Evolutionary conservation across 2,888 invertebrate species (phyloP), one percentile per base, ranked within the genome.

Genomic region (Clivina fossor): DNA sequence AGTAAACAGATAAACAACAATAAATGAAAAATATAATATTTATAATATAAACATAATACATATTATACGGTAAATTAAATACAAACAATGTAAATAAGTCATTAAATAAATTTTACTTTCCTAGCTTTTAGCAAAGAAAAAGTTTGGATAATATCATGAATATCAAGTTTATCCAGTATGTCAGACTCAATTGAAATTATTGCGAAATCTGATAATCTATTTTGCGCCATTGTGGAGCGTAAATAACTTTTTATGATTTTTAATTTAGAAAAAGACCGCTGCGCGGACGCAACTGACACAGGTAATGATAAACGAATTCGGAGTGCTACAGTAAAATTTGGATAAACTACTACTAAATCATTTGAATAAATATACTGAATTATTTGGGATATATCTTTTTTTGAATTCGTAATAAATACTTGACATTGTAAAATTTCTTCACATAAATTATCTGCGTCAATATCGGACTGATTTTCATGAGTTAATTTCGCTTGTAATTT

Each of bases 361-460:
- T 43, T 43, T 15, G 28, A 43, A 26, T 43, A 43, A 15, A 43
- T 44, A 18, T 30, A 28, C 18, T 44, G 19, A 28, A 44, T 9
- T 30, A 44, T 44, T 19, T 44, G 44, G 18, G 5, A 30, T 46
- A 58, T 40, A 56, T 56, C 55, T 44, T 60, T 58, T 48, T 56
- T 58, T 38, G 44, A 58, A 53, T 58, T 58, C 50, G 53, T 43
- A 38, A 58, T 53, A 61, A 59, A 51, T 56, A 48, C 41, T 53
- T 58, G 59, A 58, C 59, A 59, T 22, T 58, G 49, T 43, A 60
- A 41, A 58, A 59, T 61, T 57, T 60, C 61, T 57, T 60, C 58
- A 57, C 51, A 57, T 55, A 59, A 58, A 58, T 60, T 58, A 58
- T 60, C 53, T 53, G 57, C 56, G 50, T 58, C 50, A 60, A 60